Conservation (phyloP, 2,113 vertebrate genomes). For the Zosterops borbonicus region DNA sequence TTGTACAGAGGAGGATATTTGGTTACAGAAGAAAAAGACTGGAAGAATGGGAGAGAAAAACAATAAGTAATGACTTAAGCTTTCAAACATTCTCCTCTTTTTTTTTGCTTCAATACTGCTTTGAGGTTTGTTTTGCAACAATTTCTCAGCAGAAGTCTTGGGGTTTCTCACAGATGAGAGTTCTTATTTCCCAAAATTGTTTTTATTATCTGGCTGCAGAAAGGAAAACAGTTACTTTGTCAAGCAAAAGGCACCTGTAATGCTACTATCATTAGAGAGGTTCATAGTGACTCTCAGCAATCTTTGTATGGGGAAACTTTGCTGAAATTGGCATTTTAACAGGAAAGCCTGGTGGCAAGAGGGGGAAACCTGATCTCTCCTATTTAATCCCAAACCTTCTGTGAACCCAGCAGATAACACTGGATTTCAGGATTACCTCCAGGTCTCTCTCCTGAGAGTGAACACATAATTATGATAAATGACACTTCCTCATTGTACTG, state of each 20-base stretch:
- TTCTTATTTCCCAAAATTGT: background rate
- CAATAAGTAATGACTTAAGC: slow-evolving; percentile 8
- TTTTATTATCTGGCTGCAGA: background rate
- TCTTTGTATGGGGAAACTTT: background rate
- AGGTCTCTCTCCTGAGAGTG: background rate
- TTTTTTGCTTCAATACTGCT: background rate
- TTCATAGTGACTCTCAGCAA: background rate
- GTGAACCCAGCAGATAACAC: background rate
- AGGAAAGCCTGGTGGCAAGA: background rate
- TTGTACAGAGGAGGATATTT: slow-evolving; percentile 4
- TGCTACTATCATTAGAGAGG: background rate
- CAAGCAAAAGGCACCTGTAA: background rate
- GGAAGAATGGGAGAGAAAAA: background rate
- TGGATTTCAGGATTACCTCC: background rate
- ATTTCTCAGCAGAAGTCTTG: background rate
- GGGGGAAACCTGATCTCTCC: background rate
- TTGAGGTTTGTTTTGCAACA: background rate
- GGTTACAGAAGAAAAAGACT: background rate
- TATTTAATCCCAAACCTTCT: background rate
- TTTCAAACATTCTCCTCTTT: background rate
- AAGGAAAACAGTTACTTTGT: background rate
- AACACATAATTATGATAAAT: background rate
- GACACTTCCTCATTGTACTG: background rate
- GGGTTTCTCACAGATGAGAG: background rate
- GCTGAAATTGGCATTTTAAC: background rate